Evolutionary conservation across 2,888 invertebrate species (phyloP).

Genomic region (Limenitis camilla): DNA sequence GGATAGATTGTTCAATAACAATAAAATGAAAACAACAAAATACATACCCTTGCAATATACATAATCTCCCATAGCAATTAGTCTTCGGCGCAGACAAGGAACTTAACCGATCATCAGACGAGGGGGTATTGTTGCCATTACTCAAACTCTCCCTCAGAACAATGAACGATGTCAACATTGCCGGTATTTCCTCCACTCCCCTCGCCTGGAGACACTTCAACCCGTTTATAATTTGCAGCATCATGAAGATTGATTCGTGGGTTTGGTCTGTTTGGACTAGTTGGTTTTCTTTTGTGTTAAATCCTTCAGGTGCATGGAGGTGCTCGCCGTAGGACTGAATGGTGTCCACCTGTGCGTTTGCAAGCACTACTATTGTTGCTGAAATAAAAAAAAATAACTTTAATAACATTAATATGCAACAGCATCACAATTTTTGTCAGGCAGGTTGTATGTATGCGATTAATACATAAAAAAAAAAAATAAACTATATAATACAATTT

Average conservation of each 20-base stretch:
- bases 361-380: slow-evolving; percentile 86
- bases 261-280: slow-evolving; percentile 66
- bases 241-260: slow-evolving; percentile 83
- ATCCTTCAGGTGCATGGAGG: slow-evolving; percentile 71
- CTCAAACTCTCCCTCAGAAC: slow-evolving; percentile 76
- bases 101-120: slow-evolving; percentile 57
- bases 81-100: slow-evolving; percentile 68
- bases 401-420: not conserved
- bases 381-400: slow-evolving; percentile 34
- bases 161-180: slow-evolving; percentile 81
- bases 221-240: slow-evolving; percentile 87
- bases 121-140: slow-evolving; percentile 42
- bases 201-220: slow-evolving; percentile 87
- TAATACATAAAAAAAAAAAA: no score
- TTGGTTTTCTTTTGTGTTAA: slow-evolving; percentile 53
- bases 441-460: no score
- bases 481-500: no score
- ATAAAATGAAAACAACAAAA: not conserved
- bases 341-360: slow-evolving; percentile 83
- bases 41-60: slow-evolving; percentile 84
- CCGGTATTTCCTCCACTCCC: slow-evolving; percentile 85
- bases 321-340: slow-evolving; percentile 80
- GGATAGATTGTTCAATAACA: not conserved
- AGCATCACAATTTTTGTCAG: no score
- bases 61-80: slow-evolving; percentile 76